Evolutionary conservation across 2,888 invertebrate genomes (phyloP).

Genomic region (Sclerodermus sp.): DNA sequence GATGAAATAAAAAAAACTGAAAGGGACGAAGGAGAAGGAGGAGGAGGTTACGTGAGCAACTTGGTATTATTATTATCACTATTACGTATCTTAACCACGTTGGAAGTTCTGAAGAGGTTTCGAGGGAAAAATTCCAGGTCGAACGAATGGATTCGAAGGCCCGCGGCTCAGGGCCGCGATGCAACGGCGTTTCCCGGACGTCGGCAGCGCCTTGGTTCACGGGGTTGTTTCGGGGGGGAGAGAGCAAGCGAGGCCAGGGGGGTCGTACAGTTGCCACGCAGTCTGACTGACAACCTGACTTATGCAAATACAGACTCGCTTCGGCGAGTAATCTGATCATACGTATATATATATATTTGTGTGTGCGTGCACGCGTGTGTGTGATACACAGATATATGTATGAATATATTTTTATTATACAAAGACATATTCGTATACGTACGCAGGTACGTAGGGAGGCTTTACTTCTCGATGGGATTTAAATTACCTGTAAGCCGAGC

Average conservation of each 20-base stretch:
- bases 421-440: too few species aligned
- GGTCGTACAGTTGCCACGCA: slow-evolving; percentile 54
- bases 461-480: slow-evolving; percentile 46
- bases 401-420: not conserved
- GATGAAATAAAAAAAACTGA: too few species aligned
- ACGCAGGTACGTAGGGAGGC: slow-evolving; percentile 31
- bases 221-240: slow-evolving; percentile 33
- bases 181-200: slow-evolving; percentile 25
- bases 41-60: too few species aligned
- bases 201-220: slow-evolving; percentile 16
- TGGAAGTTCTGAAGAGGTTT: too few species aligned
- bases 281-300: slow-evolving; percentile 57
- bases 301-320: slow-evolving; percentile 53
- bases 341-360: slow-evolving; percentile 17
- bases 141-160: too few species aligned
- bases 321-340: slow-evolving; percentile 39
- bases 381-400: slow-evolving; percentile 1
- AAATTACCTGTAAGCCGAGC: slow-evolving; percentile 44
- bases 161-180: too few species aligned
- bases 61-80: too few species aligned
- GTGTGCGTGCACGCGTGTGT: too few species aligned
- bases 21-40: too few species aligned
- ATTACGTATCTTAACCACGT: too few species aligned
- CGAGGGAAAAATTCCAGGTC: too few species aligned
- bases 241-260: slow-evolving; percentile 35